Evolutionary conservation across 2,113 vertebrate species (phyloP).

Genomic region (Echinops telfairi): DNA sequence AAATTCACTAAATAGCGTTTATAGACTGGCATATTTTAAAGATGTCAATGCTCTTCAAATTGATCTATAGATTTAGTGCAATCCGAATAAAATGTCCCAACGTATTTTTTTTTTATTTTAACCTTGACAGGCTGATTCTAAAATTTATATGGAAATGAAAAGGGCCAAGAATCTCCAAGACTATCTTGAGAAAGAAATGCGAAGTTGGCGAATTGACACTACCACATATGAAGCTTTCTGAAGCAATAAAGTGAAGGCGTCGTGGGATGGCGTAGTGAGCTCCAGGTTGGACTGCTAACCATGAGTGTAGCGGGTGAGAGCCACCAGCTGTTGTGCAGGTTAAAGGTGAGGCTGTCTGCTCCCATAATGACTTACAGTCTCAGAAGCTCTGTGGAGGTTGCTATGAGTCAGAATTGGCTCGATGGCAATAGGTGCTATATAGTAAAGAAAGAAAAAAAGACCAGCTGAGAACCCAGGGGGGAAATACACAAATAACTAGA

Average conservation of each 20-base stretch:
- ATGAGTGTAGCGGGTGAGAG: no score
- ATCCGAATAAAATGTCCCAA: constrained; percentile 16
- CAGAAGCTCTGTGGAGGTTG: no score
- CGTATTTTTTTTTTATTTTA: constrained; percentile 1
- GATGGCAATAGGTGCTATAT: neutral
- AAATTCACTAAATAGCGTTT: neutral
- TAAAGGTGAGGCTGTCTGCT: no score
- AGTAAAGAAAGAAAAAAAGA: constrained; percentile 40
- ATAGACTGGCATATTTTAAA: neutral
- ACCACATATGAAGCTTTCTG: neutral
- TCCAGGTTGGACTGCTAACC: no score
- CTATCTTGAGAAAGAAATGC: neutral
- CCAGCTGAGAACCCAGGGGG: neutral
- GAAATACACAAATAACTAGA: constrained; percentile 13
- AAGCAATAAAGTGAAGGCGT: neutral
- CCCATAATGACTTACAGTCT: no score
- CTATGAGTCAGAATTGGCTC: no score
- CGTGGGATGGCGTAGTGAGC: no score
- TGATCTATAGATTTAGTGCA: constrained; percentile 34
- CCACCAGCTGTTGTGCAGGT: no score
- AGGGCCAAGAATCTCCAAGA: constrained; percentile 24
- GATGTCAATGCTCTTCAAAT: constrained; percentile 28
- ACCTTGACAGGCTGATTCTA: constrained; percentile 45
- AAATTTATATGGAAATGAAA: constrained; percentile 52
- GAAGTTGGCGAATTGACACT: neutral